Base-by-base conservation (phyloP, 2,797 vertebrate genomes). In the Sebastolobus alascanus region DNA sequence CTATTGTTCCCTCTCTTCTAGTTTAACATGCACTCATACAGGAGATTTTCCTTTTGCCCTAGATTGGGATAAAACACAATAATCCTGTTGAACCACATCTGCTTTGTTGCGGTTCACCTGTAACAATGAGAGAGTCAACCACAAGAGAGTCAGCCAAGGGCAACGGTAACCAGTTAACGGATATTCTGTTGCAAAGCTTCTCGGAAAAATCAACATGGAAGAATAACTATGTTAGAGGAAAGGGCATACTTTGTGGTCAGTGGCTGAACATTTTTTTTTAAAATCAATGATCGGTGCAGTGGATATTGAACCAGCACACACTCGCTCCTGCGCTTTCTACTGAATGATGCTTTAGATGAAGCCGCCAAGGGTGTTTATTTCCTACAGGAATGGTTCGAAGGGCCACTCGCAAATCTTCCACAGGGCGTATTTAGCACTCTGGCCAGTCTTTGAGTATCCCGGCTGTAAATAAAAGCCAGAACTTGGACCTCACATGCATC, bases 1-100 rank as follows among this genome's bases (percentile, higher is more conserved):
- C 84, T 55, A 79, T 84, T 84, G 84, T 90, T 82, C 54, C 56
- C 65, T 27, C 25, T 2, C 55, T 59, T 75, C 73, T 54, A 59
- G 16, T 70, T 73, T 43, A 76, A 71, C 78, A 69, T 33, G 29
- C 20, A 27, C n/a, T 66, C n/a, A 64, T 27, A 73, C 50, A 76
- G n/a, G 38, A 54, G 8, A 31, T 79, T 79, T 84, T 76, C 27
- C 72, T 73, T 74, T 58, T 70, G 73, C 40, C 67, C 73, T 65
- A 73, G 14, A 82, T 38, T 13, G 3, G 12, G 46, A 61, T 63
- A 54, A 55, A 10, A 73, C 67, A 59, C 22, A 80, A 75, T 50
- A 80, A 73, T 50, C 3, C 35, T 6, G 11, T 5, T 67, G 38
- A 75, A 54, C 54, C 61, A 50, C 18, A 74, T 84, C 63, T 75